These are phyloP conservation scores for Thymelicus acteon DNA, from an alignment of 2,888 invertebrate genomes.

Conservation along the genomic window DNA sequence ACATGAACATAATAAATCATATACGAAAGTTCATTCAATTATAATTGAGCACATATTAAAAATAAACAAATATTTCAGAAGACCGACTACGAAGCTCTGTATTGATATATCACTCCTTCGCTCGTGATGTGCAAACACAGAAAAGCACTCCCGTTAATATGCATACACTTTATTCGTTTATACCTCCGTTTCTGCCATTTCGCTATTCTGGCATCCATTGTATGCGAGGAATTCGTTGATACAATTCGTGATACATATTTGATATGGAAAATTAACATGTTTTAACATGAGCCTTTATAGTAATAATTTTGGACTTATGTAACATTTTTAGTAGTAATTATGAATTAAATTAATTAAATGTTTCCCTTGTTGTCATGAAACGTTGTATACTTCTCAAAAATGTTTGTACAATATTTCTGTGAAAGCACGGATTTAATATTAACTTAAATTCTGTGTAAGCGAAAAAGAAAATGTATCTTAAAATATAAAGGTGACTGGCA, in stretches of 20 bases:
- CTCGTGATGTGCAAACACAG: conserved; percentile 5
- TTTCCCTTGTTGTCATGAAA: not conserved
- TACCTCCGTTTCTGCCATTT: not conserved
- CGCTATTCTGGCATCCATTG: not conserved
- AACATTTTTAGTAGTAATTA: no score
- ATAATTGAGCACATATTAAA: not conserved
- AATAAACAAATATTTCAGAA: conserved; percentile 83
- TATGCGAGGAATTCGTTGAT: not conserved
- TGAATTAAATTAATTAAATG: no score
- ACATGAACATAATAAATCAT: not conserved
- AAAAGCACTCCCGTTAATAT: conserved; percentile 3
- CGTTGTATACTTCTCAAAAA: no score
- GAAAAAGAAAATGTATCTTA: not conserved
- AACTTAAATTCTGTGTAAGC: not conserved
- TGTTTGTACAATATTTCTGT: not conserved
- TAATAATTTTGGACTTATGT: no score
- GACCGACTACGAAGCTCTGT: conserved; percentile 94
- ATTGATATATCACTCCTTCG: conserved; percentile 1
- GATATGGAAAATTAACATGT: no score
- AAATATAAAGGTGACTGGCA: conserved; percentile 1
- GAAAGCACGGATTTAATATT: not conserved
- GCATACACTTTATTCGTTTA: conserved; percentile 4
- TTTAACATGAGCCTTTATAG: no score
- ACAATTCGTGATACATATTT: no score
- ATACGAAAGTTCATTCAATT: not conserved